These are phyloP conservation scores for Heliconius aoede DNA, from an alignment of 2,888 invertebrate species.

Conservation along the genomic window DNA sequence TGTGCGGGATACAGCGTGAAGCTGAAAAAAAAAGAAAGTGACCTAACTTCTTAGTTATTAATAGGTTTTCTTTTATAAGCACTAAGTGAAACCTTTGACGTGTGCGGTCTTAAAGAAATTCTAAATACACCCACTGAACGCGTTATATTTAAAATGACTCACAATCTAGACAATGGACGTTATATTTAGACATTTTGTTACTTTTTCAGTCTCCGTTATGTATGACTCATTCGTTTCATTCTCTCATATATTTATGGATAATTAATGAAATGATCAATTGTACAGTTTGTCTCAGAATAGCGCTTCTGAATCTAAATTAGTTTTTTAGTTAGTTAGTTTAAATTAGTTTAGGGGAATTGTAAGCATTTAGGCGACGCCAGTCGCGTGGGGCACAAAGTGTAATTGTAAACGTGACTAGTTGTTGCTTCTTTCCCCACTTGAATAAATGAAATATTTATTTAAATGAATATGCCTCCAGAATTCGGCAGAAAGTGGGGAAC, in stretches of 20 bases:
- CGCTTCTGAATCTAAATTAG: too few relatives aligned
- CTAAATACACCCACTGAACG: neutral
- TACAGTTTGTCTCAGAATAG: neutral
- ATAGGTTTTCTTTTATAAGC: constrained; percentile 17
- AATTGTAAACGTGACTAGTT: neutral
- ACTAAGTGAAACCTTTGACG: constrained; percentile 26
- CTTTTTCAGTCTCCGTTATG: neutral
- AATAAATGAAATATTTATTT: neutral
- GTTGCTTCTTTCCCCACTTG: neutral
- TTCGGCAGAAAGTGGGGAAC: too few relatives aligned
- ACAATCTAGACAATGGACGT: constrained; percentile 1
- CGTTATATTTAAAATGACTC: constrained; percentile 8
- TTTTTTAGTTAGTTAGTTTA: too few relatives aligned
- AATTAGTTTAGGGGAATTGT: too few relatives aligned
- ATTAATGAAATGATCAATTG: neutral
- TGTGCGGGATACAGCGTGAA: neutral
- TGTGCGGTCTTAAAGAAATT: constrained; percentile 1
- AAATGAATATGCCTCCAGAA: too few relatives aligned
- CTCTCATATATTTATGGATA: neutral
- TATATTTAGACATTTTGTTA: neutral
- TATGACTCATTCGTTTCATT: neutral
- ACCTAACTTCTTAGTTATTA: constrained; percentile 2
- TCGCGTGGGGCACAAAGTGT: too few relatives aligned
- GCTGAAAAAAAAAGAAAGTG: too few relatives aligned
- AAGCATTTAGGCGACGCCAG: too few relatives aligned